Evolutionary conservation across 2,888 invertebrate species (phyloP), one percentile per base, ranked within the genome.

Genomic region (Pecten maximus): DNA sequence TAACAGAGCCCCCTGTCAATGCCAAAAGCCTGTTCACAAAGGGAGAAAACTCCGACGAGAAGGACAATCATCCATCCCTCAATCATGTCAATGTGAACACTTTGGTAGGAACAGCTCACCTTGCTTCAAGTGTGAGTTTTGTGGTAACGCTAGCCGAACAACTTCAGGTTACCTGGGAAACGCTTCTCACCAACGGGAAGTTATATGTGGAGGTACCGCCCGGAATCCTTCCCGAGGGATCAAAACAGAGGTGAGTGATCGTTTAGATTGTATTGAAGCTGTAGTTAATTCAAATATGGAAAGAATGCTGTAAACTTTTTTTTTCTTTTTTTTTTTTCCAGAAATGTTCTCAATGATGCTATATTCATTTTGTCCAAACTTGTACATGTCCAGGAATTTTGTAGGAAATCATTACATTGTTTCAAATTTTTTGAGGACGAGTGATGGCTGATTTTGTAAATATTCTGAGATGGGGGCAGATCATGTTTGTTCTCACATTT

Each of bases 151-250:
- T 98, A 94, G 98, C 98, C 40, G 98, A 98, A 96, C 98, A 98
- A 96, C 98, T 98, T 91, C 97, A 98, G 95, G 98, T 98, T 89
- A 98, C 98, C 96, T 99, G 99, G 99, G 98, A 98, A 97, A 98
- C 98, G 94, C 98, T 98, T 97, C 97, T 98, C 94, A 93, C 94
- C 86, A 98, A 98, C 93, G 98, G 98, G 93, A 98, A 98, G 94
- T 98, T 99, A 94, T 99, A 98, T 97, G 98, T 99, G 95, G 98
- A 99, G 94, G 98, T 99, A 95, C 99, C 99, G 88, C 98, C 98
- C 92, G 98, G 98, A 92, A 98, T 99, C 93, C 98, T 98, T 93
- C 98, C 98, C 6, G 99, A 98, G 96, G 98, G 99, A 95, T 99
- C 99, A 94, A 99, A 99, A 97, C 99, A 99, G 97, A 98, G 98